Conservation (phyloP, 2,888 invertebrate species). For the Flexamia atlantica region DNA sequence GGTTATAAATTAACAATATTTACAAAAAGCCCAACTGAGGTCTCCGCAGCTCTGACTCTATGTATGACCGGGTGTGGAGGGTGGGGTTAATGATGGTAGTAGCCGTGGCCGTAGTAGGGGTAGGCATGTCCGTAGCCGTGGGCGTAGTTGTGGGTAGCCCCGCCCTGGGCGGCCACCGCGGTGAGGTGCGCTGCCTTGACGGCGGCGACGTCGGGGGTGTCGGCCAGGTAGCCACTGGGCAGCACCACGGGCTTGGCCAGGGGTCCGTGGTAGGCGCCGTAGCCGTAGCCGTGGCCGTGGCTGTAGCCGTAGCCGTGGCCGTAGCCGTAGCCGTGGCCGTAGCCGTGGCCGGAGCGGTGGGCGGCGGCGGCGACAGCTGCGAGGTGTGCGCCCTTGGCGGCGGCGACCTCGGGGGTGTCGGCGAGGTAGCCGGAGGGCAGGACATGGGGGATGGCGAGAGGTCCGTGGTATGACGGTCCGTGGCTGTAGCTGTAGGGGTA, state of each 20-base stretch:
- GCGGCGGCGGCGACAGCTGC: conserved; percentile 59
- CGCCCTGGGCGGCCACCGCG: conserved; percentile 67
- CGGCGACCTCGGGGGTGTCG: conserved; percentile 76
- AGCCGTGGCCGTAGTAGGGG: conserved; percentile 6
- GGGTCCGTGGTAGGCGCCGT: conserved; percentile 53
- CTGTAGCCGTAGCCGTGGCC: conserved; percentile 56
- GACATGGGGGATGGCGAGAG: conserved; percentile 51
- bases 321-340: conserved; percentile 58
- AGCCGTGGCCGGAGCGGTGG: conserved; percentile 25
- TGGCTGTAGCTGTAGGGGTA: conserved; percentile 11
- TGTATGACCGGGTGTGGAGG: background rate
- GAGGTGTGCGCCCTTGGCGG: conserved; percentile 62
- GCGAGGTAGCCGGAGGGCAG: conserved; percentile 71
- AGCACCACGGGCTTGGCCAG: conserved; percentile 57
- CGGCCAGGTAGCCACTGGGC: conserved; percentile 71
- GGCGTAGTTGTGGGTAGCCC: conserved; percentile 56
- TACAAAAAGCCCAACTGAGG: conserved; percentile 63
- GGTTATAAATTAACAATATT: conserved; percentile 57
- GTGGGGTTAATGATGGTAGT: conserved; percentile 51
- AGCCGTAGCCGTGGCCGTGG: conserved; percentile 43
- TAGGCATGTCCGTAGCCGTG: conserved; percentile 46
- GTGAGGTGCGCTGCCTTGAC: conserved; percentile 68
- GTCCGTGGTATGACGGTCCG: conserved; percentile 43
- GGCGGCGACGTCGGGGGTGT: conserved; percentile 69
- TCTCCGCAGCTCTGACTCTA: conserved; percentile 60